A percentile compares a stretch with the other conserved stretches of the same genome.
phyloP scores from a whole-genome alignment of 2,113 vertebrate species.

The Psilopsiagon aurifrons region DNA sequence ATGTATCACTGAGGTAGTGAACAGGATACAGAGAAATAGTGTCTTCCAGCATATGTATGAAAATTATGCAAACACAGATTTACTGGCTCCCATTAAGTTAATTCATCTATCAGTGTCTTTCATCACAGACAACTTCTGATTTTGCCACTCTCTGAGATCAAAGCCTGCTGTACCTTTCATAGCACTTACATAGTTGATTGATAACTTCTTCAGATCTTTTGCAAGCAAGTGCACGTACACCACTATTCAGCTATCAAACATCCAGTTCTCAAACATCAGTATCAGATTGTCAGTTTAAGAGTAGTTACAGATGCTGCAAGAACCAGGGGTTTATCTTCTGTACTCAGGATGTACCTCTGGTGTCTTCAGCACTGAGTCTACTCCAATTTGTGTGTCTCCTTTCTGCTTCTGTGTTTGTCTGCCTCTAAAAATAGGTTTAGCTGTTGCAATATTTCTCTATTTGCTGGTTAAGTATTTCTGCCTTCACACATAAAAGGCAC shows the following conservation, averaged over 20 bases:
- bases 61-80: background rate
- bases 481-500: background rate
- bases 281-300: background rate
- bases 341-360: background rate
- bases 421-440: background rate
- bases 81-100: background rate
- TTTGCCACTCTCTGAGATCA: background rate
- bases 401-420: background rate
- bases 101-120: background rate
- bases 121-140: background rate
- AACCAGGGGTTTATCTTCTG: background rate
- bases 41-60: background rate
- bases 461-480: background rate
- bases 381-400: background rate
- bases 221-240: background rate
- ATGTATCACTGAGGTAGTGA: rapidly evolving
- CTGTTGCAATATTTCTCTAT: background rate
- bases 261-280: background rate
- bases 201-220: background rate
- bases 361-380: background rate
- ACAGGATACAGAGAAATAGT: background rate
- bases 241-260: background rate
- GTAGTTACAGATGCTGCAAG: background rate
- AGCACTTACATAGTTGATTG: background rate
- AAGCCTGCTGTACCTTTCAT: background rate